Conservation (phyloP, 2,797 vertebrate species). For the Diplodus puntazzo region DNA sequence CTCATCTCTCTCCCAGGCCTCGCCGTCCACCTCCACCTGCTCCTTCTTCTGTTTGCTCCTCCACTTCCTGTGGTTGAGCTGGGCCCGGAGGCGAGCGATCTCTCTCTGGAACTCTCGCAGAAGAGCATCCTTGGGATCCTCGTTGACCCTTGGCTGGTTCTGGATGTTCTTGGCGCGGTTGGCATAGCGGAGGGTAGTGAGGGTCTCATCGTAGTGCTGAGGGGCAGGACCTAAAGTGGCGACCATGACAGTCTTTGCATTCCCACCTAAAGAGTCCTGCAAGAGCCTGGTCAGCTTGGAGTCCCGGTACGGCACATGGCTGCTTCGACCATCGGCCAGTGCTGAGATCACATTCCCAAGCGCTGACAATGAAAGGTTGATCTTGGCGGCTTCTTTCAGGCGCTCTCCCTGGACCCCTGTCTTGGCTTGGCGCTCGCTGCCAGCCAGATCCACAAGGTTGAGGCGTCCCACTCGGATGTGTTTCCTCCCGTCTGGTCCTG, state of each 20-base stretch:
- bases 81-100: constrained; percentile 93
- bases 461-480: constrained; percentile 97
- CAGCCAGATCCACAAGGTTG: constrained; percentile 96
- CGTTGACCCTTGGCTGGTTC: constrained; percentile 96
- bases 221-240: constrained; percentile 94
- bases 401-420: constrained; percentile 91
- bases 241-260: constrained; percentile 97
- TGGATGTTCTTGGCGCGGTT: constrained; percentile 98
- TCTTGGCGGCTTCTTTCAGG: constrained; percentile 96
- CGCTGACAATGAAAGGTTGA: constrained; percentile 96
- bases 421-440: constrained; percentile 95
- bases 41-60: constrained; percentile 90
- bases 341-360: constrained; percentile 97
- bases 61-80: constrained; percentile 90
- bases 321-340: constrained; percentile 92
- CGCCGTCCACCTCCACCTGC: constrained; percentile 67
- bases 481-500: constrained; percentile 91
- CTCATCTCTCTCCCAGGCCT: constrained; percentile 66
- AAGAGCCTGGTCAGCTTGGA: constrained; percentile 96
- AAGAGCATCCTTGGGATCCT: constrained; percentile 97
- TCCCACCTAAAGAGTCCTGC: constrained; percentile 97
- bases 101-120: constrained; percentile 96
- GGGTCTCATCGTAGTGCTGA: constrained; percentile 94
- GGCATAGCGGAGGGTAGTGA: constrained; percentile 95
- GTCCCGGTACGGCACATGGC: constrained; percentile 96